These are phyloP conservation scores for Drosophila sp. DNA, from an alignment of 1,140 invertebrate species.

Conservation along the genomic window DNA sequence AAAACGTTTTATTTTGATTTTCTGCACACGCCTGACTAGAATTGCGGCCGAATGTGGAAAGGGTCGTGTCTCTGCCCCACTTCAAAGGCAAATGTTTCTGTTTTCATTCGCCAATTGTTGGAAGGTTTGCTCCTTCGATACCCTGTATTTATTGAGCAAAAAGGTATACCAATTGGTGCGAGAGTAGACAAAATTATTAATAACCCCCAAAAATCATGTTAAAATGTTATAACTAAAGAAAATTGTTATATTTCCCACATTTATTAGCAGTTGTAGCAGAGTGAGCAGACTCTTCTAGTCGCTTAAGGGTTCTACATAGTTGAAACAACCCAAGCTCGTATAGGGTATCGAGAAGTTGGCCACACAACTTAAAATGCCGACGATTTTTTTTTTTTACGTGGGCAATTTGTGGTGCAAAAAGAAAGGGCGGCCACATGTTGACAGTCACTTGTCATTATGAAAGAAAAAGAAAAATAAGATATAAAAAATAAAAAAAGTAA, in stretches of 20 bases:
- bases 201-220: no score
- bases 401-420: constrained; percentile 49
- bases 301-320: no score
- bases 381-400: constrained; percentile 43
- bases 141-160: neutral
- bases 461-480: constrained; percentile 16
- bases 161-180: neutral
- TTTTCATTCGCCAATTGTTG: constrained; percentile 52
- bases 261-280: no score
- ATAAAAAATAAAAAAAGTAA: constrained; percentile 10
- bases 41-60: constrained; percentile 8
- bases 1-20: constrained; percentile 79
- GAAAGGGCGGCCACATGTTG: constrained; percentile 60
- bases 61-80: constrained; percentile 18
- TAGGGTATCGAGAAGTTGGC: neutral
- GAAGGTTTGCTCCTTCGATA: constrained; percentile 6
- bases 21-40: constrained; percentile 60
- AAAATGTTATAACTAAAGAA: no score
- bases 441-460: constrained; percentile 44
- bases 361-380: neutral
- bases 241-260: no score
- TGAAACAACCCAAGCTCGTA: neutral
- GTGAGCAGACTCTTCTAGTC: no score
- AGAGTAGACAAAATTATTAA: no score
- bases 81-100: constrained; percentile 69